These are phyloP conservation scores for Dryoscopus gambensis DNA, from an alignment of 2,113 vertebrate genomes.

Conservation along the genomic window DNA sequence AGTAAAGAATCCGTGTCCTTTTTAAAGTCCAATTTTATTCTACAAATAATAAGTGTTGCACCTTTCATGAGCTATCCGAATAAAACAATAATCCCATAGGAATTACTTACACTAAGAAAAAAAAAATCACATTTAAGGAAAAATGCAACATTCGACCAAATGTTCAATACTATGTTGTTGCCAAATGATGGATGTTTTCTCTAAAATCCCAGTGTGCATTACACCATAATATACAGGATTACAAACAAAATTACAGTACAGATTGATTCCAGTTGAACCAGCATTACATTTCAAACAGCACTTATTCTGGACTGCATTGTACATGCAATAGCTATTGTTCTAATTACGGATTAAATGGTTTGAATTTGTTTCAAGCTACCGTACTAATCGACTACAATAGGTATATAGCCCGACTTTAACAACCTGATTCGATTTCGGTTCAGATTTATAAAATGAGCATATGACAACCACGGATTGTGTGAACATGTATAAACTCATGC, in stretches of 20 bases:
- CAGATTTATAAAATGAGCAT: conserved; percentile 72
- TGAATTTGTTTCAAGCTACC: conserved; percentile 78
- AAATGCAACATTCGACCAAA: conserved; percentile 75
- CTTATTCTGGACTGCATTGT: conserved; percentile 81
- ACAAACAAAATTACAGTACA: conserved; percentile 86
- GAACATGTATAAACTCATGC: conserved; percentile 77
- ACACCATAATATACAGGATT: conserved; percentile 84
- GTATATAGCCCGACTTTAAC: conserved; percentile 76
- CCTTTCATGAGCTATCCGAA: conserved; percentile 71
- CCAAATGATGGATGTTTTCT: conserved; percentile 67
- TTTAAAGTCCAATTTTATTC: conserved; percentile 69
- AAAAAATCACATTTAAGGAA: conserved; percentile 68
- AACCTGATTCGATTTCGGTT: conserved; percentile 74
- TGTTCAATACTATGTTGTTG: conserved; percentile 79
- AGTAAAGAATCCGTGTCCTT: neutral
- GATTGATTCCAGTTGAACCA: conserved; percentile 80
- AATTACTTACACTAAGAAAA: conserved; percentile 70
- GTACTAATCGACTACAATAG: conserved; percentile 79
- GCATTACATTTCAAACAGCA: conserved; percentile 82
- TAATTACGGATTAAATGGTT: conserved; percentile 78
- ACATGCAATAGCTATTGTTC: conserved; percentile 86
- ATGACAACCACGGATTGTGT: conserved; percentile 72
- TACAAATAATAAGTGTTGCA: conserved; percentile 70
- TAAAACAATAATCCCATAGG: conserved; percentile 72
- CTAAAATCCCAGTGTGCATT: conserved; percentile 81